Evolutionary conservation across 2,797 vertebrate genomes (phyloP), one percentile per base, ranked within the genome.

Genomic region (Halcyon badia): DNA sequence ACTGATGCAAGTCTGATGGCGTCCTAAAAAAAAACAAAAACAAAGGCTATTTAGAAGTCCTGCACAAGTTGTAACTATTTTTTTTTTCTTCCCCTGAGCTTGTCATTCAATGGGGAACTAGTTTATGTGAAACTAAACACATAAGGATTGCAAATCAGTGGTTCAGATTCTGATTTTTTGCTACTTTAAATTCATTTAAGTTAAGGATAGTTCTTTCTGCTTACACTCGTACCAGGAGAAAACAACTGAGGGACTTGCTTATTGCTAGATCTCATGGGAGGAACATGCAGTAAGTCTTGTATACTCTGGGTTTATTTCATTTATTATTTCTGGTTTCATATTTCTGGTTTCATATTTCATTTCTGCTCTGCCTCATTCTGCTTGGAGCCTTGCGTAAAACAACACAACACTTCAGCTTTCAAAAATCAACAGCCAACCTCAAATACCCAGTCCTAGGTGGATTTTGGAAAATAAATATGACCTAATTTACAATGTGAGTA

Each of bases 391-490:
- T 66, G 30, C 2, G 12, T 49, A 14, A 68, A 80, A 71, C 62
- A 83, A 26, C 30, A 14, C 42, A 81, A 5, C 11, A 20, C 12
- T 72, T 82, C 19, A 18, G 35, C 9, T 21, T 77, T 49, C 58
- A 69, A 60, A 97, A 84, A 90, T 61, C 24, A 65, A 16, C 33
- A 64, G 21, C 37, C 80, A 75, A 24, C 19, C 26, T 41, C 35
- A 65, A 87, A 79, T 26, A 82, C 48, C 39, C 48, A 39, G 10
- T n/a, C 56, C 25, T 66, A 24, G 42, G 19, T 2, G 8, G 42
- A 78, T 72, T 89, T 76, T 82, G 69, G 48, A 42, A 89, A 89
- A 96, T 35, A 44, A 88, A 83, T 70, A 65, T 73, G 44, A 61
- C 75, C 51, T 85, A 76, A 85, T 91, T 86, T 78, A 78, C 81